Evolutionary conservation across 2,797 vertebrate genomes (phyloP).

Genomic region (Apogon talboti): DNA sequence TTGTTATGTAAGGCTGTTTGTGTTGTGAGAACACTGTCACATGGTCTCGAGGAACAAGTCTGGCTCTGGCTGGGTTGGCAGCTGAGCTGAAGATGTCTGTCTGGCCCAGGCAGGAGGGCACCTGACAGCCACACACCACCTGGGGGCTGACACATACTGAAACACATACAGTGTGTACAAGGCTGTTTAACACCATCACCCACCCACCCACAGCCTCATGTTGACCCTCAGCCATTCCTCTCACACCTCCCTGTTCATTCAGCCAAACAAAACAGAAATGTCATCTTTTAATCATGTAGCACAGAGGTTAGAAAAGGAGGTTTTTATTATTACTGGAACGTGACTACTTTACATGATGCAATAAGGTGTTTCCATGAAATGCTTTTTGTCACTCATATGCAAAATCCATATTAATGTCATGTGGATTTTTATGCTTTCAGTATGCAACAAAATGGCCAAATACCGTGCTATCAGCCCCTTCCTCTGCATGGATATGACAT

Average conservation of each 20-base stretch:
- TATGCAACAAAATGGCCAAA: slow-evolving; percentile 95
- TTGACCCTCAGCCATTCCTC: slow-evolving; percentile 65
- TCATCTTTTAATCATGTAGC: slow-evolving; percentile 67
- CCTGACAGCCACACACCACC: slow-evolving; percentile 80
- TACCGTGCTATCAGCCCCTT: slow-evolving; percentile 93
- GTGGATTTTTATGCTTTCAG: slow-evolving; percentile 75
- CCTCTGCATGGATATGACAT: slow-evolving; percentile 98
- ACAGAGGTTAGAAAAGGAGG: slow-evolving; percentile 51
- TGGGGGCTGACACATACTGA: slow-evolving; percentile 67
- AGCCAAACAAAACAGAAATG: slow-evolving; percentile 66
- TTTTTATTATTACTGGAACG: background rate
- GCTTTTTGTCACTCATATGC: slow-evolving; percentile 21
- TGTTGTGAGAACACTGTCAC: slow-evolving; percentile 73
- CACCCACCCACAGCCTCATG: slow-evolving; percentile 68
- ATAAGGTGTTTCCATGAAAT: slow-evolving; percentile 3
- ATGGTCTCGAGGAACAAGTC: slow-evolving; percentile 64
- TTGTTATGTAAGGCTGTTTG: slow-evolving; percentile 71
- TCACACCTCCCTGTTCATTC: slow-evolving; percentile 69
- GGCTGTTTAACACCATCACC: slow-evolving; percentile 58
- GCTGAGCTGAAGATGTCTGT: slow-evolving; percentile 65
- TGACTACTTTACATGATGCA: slow-evolving; percentile 5
- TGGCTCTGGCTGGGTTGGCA: slow-evolving; percentile 68
- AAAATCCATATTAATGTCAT: slow-evolving; percentile 31
- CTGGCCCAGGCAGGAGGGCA: slow-evolving; percentile 70
- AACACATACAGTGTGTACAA: slow-evolving; percentile 51